A percentile compares a stretch with the other conserved stretches of the same genome.
Conservation (phyloP, 2,888 invertebrate species). For the Tipula confusa region DNA sequence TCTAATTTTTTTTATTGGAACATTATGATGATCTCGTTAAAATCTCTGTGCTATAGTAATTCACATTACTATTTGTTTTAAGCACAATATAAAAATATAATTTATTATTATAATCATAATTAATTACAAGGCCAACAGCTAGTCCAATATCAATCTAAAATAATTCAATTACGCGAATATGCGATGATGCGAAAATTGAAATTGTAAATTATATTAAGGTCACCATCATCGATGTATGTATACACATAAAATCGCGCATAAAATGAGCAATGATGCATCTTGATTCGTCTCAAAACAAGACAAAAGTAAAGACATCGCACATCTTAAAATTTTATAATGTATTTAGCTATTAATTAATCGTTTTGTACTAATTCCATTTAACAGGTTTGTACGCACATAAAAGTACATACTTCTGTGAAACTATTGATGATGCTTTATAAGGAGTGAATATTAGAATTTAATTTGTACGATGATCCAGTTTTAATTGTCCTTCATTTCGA, state of each 20-base stretch:
- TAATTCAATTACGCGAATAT: background rate
- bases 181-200: background rate
- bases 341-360: background rate
- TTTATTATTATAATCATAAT: background rate
- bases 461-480: too few species aligned
- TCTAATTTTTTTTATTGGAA: background rate
- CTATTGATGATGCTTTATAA: too few species aligned
- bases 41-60: background rate
- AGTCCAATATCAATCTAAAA: slow-evolving; percentile 12
- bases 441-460: too few species aligned
- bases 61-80: background rate
- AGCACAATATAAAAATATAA: background rate
- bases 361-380: background rate
- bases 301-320: background rate
- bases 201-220: slow-evolving; percentile 9
- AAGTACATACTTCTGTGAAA: too few species aligned
- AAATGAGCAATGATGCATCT: background rate
- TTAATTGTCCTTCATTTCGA: too few species aligned
- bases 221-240: too few species aligned
- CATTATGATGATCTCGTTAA: background rate
- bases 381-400: too few species aligned
- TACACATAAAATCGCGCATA: background rate
- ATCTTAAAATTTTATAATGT: background rate
- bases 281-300: background rate
- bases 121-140: background rate